phyloP scores from a whole-genome alignment of 2,888 invertebrate species.

The Temnothorax rugatulus region DNA sequence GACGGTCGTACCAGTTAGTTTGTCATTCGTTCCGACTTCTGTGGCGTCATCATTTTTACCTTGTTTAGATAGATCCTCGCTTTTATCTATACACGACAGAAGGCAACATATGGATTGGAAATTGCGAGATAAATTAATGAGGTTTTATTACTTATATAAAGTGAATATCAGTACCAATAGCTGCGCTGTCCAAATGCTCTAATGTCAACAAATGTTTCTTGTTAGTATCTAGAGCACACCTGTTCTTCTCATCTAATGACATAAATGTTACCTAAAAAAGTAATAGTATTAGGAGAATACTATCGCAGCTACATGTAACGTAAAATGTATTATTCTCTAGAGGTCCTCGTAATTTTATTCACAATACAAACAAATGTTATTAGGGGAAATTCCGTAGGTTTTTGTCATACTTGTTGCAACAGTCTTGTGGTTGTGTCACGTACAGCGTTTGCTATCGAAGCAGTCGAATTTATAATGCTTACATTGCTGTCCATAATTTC shows the following conservation, averaged over 20 bases:
- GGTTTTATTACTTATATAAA: constrained; percentile 14
- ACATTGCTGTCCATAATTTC: constrained; percentile 66
- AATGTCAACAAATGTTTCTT: constrained; percentile 64
- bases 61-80: constrained; percentile 58
- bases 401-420: constrained; percentile 79
- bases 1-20: constrained; percentile 72
- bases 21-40: constrained; percentile 71
- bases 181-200: constrained; percentile 56
- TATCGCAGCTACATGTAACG: background rate
- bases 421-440: constrained; percentile 79
- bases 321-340: background rate
- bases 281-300: constrained; percentile 13
- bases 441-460: constrained; percentile 74
- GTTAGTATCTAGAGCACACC: constrained; percentile 37
- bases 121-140: background rate
- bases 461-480: constrained; percentile 60
- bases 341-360: background rate
- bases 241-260: constrained; percentile 82
- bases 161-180: constrained; percentile 67
- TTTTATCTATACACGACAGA: constrained; percentile 63
- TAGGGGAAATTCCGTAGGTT: constrained; percentile 2
- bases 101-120: constrained; percentile 11
- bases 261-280: constrained; percentile 81
- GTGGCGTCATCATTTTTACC: constrained; percentile 60
- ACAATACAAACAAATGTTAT: constrained; percentile 25